Evolutionary conservation across 2,888 invertebrate species (phyloP).

Genomic region (Dryomyza anilis): DNA sequence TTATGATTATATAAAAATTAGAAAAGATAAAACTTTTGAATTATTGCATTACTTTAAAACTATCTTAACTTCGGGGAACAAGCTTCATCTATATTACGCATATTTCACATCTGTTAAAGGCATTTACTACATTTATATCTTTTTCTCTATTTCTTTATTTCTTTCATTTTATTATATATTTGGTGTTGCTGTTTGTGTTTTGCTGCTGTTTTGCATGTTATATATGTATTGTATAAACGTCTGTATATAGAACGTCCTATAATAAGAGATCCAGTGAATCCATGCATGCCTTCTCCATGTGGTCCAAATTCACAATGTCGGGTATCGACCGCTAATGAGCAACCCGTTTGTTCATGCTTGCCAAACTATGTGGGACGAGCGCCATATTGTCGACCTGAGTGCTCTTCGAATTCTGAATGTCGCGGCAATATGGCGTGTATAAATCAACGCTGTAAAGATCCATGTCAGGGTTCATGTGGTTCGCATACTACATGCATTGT

Average conservation of each 20-base stretch:
- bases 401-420: constrained; percentile 84
- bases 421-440: constrained; percentile 82
- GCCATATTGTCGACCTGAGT: constrained; percentile 86
- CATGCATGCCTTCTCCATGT: constrained; percentile 83
- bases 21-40: no score
- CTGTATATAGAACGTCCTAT: constrained; percentile 49
- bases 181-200: constrained; percentile 33
- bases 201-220: constrained; percentile 35
- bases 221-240: constrained; percentile 31
- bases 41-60: no score
- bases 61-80: no score
- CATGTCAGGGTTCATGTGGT: constrained; percentile 86
- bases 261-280: constrained; percentile 64
- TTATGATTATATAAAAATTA: no score
- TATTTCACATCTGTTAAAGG: no score
- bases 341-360: constrained; percentile 80
- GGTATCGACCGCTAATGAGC: constrained; percentile 68
- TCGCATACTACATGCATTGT: constrained; percentile 78
- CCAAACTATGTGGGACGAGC: constrained; percentile 80
- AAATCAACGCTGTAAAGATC: constrained; percentile 80
- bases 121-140: background rate
- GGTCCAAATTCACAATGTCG: constrained; percentile 85
- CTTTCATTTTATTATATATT: constrained; percentile 35
- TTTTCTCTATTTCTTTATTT: constrained; percentile 33
- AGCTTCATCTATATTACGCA: no score